A percentile compares a stretch with the other conserved stretches of the same genome.
phyloP scores from a whole-genome alignment of 2,113 vertebrate species.

The Artemisiospiza belli region DNA sequence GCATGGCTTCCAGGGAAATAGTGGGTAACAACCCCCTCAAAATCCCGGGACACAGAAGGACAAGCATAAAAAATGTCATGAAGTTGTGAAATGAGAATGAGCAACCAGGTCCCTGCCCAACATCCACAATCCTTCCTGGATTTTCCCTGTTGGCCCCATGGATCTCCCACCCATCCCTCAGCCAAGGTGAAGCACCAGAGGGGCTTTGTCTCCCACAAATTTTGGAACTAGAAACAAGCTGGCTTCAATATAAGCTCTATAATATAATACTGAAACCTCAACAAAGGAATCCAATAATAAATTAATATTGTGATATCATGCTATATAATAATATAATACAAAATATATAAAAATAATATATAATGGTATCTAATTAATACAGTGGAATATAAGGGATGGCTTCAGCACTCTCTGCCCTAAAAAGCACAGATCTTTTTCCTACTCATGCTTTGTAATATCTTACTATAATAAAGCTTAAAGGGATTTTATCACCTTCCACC shows the following conservation, averaged over 20 bases:
- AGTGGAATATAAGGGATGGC: not conserved
- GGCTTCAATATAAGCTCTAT: not conserved
- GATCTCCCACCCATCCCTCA: not conserved
- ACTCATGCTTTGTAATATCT: not conserved
- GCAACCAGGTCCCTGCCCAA: not conserved
- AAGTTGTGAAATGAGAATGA: not conserved
- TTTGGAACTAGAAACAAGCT: not conserved
- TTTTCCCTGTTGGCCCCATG: not conserved
- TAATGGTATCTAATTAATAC: too few species aligned
- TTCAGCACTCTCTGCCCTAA: not conserved
- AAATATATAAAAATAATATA: not conserved
- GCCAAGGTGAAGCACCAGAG: not conserved
- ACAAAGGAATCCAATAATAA: not conserved
- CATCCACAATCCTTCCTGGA: not conserved
- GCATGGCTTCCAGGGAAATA: not conserved
- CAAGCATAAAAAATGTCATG: not conserved
- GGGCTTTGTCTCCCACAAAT: not conserved
- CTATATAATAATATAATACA: too few species aligned
- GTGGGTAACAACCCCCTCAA: accelerated
- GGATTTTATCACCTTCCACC: not conserved
- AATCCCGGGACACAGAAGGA: not conserved
- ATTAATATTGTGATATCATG: not conserved
- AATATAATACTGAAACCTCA: not conserved
- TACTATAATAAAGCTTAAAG: not conserved
- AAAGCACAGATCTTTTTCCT: not conserved